Evolutionary conservation across 2,888 invertebrate species (phyloP), one percentile per base, ranked within the genome.

Genomic region (Tillus elongatus): DNA sequence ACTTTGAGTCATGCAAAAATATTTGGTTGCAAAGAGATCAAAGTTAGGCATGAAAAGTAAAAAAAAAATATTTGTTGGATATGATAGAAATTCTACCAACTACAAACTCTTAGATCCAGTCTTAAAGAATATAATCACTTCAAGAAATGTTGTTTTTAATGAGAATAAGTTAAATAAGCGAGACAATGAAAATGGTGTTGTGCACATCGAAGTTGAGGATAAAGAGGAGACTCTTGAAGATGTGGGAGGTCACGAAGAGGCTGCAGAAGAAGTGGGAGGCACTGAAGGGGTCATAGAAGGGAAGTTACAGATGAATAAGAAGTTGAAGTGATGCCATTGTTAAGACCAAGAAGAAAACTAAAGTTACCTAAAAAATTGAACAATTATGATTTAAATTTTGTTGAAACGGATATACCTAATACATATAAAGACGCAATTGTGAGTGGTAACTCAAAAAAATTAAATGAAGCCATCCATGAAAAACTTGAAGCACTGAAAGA

Each of bases 101-200:
- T 56, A 54, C 36, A 14, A 47, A 19, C 33, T 54, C 4, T 54
- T 39, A 35, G 41, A 46, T 33, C 43, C 43, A 4, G 29, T 29
- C 3, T 40, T 36, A 1, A 46, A 39, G 26, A 48, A 44, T 35
- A 43, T 52, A 10, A 43, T 33, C 3, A 41, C 50, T 10, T 46
- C 46, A n/a, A 42, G 45, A 27, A 41, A 52, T 40, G 51, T 56
- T 3, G 38, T 32, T 2, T 50, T 27, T n/a, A n/a, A n/a, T n/a
- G n/a, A n/a, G n/a, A n/a, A n/a, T n/a, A n/a, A n/a, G n/a, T n/a
- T n/a, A n/a, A n/a, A n/a, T n/a, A n/a, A n/a, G 24, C 24, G n/a
- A 6, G 6, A 19, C n/a, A 19, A n/a, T 19, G 24, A 6, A 19
- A 6, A n/a, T 19, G n/a, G 6, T 6, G 24, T 19, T 19, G 6